phyloP scores from a whole-genome alignment of 2,797 vertebrate genomes.

The Sebastes cheni region DNA sequence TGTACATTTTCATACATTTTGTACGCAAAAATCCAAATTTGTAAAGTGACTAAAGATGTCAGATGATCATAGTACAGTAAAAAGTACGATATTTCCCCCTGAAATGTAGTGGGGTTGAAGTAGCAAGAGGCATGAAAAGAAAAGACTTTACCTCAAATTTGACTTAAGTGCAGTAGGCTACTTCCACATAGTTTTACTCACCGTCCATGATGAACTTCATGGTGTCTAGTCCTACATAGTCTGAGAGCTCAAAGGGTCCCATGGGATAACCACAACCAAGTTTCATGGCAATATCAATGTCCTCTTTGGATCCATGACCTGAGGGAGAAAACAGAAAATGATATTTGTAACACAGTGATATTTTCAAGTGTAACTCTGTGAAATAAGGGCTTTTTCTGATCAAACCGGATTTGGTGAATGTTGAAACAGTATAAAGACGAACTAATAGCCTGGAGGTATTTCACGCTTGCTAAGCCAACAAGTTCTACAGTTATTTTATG shows the following conservation, averaged over 20 bases:
- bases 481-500: no score
- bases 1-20: neutral
- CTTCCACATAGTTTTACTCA: slow-evolving; percentile 57
- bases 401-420: neutral
- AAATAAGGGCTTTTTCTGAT: neutral
- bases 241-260: slow-evolving; percentile 96
- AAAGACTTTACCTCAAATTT: neutral
- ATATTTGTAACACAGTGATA: neutral
- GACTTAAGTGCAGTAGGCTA: neutral
- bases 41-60: neutral
- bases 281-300: slow-evolving; percentile 98
- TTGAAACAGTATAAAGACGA: neutral
- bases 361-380: neutral
- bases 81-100: neutral
- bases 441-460: no score
- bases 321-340: neutral
- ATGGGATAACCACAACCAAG: slow-evolving; percentile 95
- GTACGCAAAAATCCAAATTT: neutral
- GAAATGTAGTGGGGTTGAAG: neutral
- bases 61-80: neutral
- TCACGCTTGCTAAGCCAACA: no score
- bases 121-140: neutral
- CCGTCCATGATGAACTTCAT: slow-evolving; percentile 94
- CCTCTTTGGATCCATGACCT: slow-evolving; percentile 97
- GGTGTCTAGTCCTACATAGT: slow-evolving; percentile 96